Evolutionary conservation across 53 echinoderm and acorn worm species (phyloP).

Genomic region (Zoroaster sp.): DNA sequence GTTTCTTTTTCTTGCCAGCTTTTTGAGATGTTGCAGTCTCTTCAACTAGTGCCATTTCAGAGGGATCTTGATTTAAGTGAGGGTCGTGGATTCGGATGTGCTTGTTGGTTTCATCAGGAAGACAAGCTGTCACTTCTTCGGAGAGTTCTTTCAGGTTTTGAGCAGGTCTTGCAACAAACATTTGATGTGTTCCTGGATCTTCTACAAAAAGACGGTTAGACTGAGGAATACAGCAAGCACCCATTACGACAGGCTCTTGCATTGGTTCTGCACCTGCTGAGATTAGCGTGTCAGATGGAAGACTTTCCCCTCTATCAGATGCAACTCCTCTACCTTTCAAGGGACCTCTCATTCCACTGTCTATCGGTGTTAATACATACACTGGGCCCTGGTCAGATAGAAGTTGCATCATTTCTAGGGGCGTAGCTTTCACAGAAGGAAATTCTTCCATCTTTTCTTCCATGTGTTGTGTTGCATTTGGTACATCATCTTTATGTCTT

Average conservation of each 20-base stretch:
- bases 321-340: neutral
- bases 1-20: conserved; percentile 45
- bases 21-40: conserved; percentile 3
- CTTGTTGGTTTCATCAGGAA: conserved; percentile 53
- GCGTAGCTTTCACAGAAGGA: neutral
- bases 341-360: neutral
- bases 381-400: conserved; percentile 68
- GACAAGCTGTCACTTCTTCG: conserved; percentile 54
- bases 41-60: neutral
- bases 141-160: conserved; percentile 23
- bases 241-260: conserved; percentile 38
- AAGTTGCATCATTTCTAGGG: conserved; percentile 28
- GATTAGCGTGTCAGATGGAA: neutral
- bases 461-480: neutral
- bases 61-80: conserved; percentile 14
- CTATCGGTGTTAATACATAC: conserved; percentile 61
- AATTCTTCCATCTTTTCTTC: neutral
- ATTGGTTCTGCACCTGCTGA: neutral
- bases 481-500: neutral
- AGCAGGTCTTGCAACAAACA: conserved; percentile 3
- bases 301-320: neutral
- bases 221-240: conserved; percentile 42
- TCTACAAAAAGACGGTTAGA: conserved; percentile 56
- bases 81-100: conserved; percentile 67
- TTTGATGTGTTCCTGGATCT: conserved; percentile 50